phyloP scores from a whole-genome alignment of 2,113 vertebrate genomes.

The Blennius ocellaris region DNA sequence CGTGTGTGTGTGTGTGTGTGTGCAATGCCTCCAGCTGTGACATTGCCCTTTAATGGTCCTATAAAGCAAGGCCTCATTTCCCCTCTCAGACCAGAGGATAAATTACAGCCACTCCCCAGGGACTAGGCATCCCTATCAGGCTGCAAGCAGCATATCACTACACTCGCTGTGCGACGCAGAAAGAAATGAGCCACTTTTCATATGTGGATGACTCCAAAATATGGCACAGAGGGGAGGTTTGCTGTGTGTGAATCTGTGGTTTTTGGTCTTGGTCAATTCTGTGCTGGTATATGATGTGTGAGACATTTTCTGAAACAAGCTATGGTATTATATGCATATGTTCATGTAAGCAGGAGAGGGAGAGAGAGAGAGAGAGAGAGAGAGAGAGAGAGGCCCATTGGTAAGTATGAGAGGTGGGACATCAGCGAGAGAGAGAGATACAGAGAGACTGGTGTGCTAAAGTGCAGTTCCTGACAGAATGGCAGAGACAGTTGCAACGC shows the following conservation, averaged over 20 bases:
- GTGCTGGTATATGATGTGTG: conserved; percentile 15
- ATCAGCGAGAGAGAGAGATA: too few relatives aligned
- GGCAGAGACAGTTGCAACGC: conserved; percentile 48
- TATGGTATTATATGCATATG: conserved; percentile 15
- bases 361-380: too few relatives aligned
- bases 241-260: not conserved
- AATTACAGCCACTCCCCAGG: conserved; percentile 69
- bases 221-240: conserved; percentile 27
- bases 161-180: conserved; percentile 31
- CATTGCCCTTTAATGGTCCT: conserved; percentile 63
- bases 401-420: too few relatives aligned
- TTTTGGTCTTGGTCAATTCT: not conserved
- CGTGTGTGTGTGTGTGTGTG: not conserved
- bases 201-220: conserved; percentile 55
- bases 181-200: conserved; percentile 52
- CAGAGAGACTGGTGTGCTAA: not conserved
- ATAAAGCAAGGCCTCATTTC: conserved; percentile 75
- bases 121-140: conserved; percentile 65
- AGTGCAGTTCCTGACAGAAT: conserved; percentile 47
- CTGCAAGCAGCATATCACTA: conserved; percentile 55
- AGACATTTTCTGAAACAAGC: conserved; percentile 28
- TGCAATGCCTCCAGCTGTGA: conserved; percentile 41
- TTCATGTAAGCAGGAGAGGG: conserved; percentile 9
- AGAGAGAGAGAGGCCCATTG: too few relatives aligned
- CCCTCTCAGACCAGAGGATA: conserved; percentile 65